Conservation (phyloP, 2,888 invertebrate species). For the Dendrolimus houi region DNA sequence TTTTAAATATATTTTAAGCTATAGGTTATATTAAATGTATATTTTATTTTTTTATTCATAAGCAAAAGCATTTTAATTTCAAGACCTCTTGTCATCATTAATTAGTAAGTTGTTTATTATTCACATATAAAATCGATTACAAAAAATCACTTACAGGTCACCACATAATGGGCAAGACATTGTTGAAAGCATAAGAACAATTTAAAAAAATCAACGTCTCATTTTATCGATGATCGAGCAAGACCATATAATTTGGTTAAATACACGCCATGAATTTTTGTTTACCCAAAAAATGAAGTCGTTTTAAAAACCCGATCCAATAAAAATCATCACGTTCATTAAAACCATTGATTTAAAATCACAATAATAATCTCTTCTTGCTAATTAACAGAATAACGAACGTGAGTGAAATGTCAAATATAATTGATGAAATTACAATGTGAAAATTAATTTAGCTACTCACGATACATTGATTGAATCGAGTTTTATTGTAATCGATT, state of each 20-base stretch:
- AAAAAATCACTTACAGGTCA: conserved; percentile 12
- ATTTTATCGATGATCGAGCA: neutral
- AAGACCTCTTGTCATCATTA: too few relatives aligned
- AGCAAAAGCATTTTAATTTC: too few relatives aligned
- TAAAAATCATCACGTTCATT: conserved; percentile 18
- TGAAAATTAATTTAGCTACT: conserved; percentile 14
- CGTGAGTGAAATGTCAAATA: conserved; percentile 29
- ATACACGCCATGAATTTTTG: neutral
- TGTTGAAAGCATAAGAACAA: conserved; percentile 1
- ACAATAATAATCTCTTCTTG: conserved; percentile 7
- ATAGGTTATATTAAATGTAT: too few relatives aligned
- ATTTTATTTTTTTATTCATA: too few relatives aligned
- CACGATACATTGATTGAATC: neutral
- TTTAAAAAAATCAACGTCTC: neutral
- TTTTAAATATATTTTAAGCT: too few relatives aligned
- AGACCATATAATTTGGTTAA: conserved; percentile 1
- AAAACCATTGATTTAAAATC: conserved; percentile 3
- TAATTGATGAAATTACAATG: conserved; percentile 30
- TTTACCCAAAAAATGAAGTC: neutral
- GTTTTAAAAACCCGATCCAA: conserved; percentile 10
- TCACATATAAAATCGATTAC: neutral
- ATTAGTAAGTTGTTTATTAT: neutral
- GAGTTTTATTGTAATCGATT: neutral
- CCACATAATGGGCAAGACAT: conserved; percentile 19
- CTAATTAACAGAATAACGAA: conserved; percentile 24